Base-by-base conservation (phyloP, 2,888 invertebrate genomes). In the Disparrhopalites patrizii region DNA sequence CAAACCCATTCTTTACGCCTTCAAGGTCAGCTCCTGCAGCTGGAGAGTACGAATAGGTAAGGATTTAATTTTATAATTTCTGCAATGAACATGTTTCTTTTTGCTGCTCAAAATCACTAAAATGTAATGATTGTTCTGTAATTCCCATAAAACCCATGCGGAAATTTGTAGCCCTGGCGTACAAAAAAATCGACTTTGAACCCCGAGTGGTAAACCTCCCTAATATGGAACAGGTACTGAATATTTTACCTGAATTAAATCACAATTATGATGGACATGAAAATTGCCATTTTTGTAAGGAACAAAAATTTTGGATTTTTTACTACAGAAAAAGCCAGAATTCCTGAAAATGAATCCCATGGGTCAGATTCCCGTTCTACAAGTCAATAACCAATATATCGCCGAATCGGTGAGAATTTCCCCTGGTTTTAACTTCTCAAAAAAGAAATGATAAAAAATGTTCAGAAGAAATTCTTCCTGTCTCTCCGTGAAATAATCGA, bases 351-450 rank as follows among this genome's bases (percentile, higher is more conserved):
- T 94, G 36, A 96, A 97, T 80, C 95, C 97, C 0, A 91, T 93
- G 90, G 90, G 90, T 77, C 93, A 94, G 80, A 93, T 98, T 27
- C 97, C 98, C 50, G 89, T 93, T 0, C 83, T 96, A 68, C 86
- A 89, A 77, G 91, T 93, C 76, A 83, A 85, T 78, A 85, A 84
- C 65, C 80, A 81, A 61, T 15, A 18, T 3, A 77, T 87, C 65
- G 82, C 83, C 66, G 86, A 87, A 77, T 86, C 86, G 82, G 90
- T 91, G 81, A 84, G 80, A 77, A 50, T 69, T 61, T 54, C 69
- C 4, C n/a, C n/a, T n/a, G n/a, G n/a, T n/a, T n/a, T n/a, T n/a
- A n/a, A n/a, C n/a, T n/a, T n/a, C n/a, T n/a, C n/a, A n/a, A n/a
- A n/a, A n/a, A n/a, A n/a, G n/a, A n/a, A n/a, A n/a, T n/a, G n/a